These are phyloP conservation scores for Triops longicaudatus DNA, from an alignment of 1,140 invertebrate genomes.

Conservation along the genomic window DNA sequence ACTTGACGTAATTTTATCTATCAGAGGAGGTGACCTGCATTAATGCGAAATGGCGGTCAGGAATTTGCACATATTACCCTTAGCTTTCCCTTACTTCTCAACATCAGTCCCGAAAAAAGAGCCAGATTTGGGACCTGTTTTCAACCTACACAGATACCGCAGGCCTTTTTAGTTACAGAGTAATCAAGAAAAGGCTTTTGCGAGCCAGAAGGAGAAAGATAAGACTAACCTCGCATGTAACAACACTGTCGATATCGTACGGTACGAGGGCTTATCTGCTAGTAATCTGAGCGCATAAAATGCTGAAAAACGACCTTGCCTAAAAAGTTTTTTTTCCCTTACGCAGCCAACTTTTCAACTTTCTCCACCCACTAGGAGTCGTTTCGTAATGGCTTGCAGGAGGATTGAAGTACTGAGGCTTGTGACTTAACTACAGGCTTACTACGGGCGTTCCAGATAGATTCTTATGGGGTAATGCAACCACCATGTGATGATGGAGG, in stretches of 20 bases:
- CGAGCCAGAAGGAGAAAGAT: background rate
- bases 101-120: too few relatives aligned
- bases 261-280: background rate
- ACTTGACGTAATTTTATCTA: background rate
- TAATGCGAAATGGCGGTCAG: background rate
- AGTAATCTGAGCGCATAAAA: background rate
- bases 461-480: background rate
- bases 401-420: background rate
- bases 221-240: background rate
- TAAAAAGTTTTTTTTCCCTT: background rate
- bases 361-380: background rate
- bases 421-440: too few relatives aligned
- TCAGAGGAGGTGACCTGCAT: background rate
- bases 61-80: background rate
- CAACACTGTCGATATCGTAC: background rate
- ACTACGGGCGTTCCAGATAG: background rate
- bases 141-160: too few relatives aligned
- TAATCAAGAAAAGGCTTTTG: background rate
- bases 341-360: background rate
- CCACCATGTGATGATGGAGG: background rate
- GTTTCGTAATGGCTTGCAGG: background rate
- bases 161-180: too few relatives aligned
- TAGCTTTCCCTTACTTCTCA: background rate
- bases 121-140: too few relatives aligned
- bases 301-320: background rate